phyloP scores from a whole-genome alignment of 2,797 vertebrate genomes.

The Uromys caudimaculatus region DNA sequence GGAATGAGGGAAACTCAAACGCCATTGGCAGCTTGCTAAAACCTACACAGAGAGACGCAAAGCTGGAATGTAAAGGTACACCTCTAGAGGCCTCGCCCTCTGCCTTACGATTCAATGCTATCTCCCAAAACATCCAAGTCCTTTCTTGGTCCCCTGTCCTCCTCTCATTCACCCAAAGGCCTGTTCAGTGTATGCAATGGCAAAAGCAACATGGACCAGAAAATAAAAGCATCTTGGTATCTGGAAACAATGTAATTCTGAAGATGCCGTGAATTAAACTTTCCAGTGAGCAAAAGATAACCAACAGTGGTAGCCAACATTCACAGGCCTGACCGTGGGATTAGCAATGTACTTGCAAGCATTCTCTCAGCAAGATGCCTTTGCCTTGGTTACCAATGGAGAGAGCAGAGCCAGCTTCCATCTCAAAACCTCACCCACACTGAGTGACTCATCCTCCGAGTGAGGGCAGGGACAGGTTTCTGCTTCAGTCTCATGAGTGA shows the following conservation, averaged over 20 bases:
- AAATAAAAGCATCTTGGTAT: background rate
- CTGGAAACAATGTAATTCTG: background rate
- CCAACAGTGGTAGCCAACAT: background rate
- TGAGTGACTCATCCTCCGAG: slow-evolving; percentile 8
- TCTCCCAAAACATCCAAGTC: background rate
- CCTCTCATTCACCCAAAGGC: background rate
- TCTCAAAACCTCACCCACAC: background rate
- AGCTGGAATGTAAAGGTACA: background rate
- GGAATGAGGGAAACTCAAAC: slow-evolving; percentile 33
- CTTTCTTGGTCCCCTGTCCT: background rate
- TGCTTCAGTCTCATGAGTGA: slow-evolving; percentile 13
- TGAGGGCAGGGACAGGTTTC: background rate
- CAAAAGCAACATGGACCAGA: background rate
- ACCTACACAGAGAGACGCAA: background rate
- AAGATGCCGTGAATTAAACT: background rate
- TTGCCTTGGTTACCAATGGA: background rate
- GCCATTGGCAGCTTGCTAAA: background rate
- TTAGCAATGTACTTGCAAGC: background rate
- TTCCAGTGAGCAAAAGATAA: background rate
- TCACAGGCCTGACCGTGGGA: background rate
- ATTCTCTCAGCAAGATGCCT: background rate
- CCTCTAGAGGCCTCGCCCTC: background rate
- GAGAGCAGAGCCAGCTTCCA: background rate
- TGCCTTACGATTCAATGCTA: background rate
- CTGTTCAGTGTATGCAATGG: background rate